phyloP scores from a whole-genome alignment of 2,113 vertebrate genomes.

The Acrocephalus kingi region DNA sequence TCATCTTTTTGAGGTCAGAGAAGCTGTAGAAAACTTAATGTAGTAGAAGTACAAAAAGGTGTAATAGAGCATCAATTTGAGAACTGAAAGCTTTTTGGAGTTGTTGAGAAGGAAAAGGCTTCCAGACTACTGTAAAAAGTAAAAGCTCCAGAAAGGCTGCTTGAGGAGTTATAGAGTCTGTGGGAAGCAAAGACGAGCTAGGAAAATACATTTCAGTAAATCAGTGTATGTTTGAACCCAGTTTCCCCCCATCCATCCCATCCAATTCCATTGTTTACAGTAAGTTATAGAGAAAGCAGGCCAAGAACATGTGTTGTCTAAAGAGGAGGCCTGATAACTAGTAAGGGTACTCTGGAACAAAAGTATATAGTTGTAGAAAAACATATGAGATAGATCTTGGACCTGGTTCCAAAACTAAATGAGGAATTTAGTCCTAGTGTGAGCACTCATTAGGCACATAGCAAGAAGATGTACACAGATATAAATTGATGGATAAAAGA shows the following conservation, averaged over 20 bases:
- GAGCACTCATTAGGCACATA: not conserved
- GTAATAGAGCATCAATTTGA: not conserved
- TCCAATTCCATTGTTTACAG: not conserved
- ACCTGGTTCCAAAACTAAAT: not conserved
- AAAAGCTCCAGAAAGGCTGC: not conserved
- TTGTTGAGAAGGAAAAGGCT: not conserved
- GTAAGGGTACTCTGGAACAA: not conserved
- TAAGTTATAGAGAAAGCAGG: not conserved
- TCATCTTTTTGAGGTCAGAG: not conserved
- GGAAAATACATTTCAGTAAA: not conserved
- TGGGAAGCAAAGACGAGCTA: not conserved
- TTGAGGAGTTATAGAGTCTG: not conserved
- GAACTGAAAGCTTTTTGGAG: not conserved
- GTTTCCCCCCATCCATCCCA: not conserved
- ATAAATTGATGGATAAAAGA: not conserved
- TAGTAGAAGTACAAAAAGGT: not conserved
- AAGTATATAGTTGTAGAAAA: not conserved
- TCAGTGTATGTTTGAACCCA: not conserved
- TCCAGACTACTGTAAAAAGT: not conserved
- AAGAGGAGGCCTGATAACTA: not conserved
- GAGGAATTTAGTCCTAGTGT: not conserved
- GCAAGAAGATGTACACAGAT: not conserved
- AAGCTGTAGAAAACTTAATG: not conserved
- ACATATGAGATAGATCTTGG: not conserved
- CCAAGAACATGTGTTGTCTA: rapidly evolving